Evolutionary conservation across 1,140 invertebrate species (phyloP), one percentile per base, ranked within the genome.

Genomic region (Aphelenchoides avenae): DNA sequence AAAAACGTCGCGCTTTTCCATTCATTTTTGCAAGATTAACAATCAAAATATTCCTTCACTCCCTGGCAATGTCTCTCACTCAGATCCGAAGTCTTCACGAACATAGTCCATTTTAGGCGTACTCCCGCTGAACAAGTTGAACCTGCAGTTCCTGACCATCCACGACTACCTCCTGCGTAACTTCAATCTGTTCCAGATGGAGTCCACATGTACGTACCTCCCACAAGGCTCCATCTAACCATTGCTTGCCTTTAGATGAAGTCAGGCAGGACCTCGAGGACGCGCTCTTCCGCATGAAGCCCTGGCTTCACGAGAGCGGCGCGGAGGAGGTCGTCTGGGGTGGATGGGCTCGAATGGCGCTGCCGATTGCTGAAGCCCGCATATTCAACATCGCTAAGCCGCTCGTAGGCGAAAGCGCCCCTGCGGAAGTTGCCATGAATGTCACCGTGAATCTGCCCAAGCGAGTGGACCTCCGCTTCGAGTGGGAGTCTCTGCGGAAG

Each of bases 301-400:
- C 94, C 48, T 97, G 91, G 88, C 87, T 83, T 80, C 75, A 75
- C 43, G 73, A 75, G 54, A 43, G 47, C 20, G 41, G 95, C 82
- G 88, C 92, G 77, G 86, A 84, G 0, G 85, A 84, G 47, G 85
- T 86, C 27, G 87, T 89, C 66, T 99, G 93, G 80, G 89, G 89
- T 5, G 93, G 94, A 15, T 98, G 93, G 92, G 91, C 94, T 0
- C 82, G 92, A 58, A 98, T 99, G 94, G 93, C 94, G 1, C 87
- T 95, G 68, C 89, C 91, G 0, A 89, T 99, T 36, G 82, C 85
- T 5, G 86, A 86, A 56, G 96, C 97, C 80, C 87, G 87, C 9
- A 88, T 97, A 15, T 89, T 96, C 44, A 58, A 81, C 77, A 80
- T 82, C 26, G 83, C 81, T 3, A 83, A 84, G 70, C 84, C 84